Conservation (phyloP, 1,140 invertebrate species). For the Papilio polytes region DNA sequence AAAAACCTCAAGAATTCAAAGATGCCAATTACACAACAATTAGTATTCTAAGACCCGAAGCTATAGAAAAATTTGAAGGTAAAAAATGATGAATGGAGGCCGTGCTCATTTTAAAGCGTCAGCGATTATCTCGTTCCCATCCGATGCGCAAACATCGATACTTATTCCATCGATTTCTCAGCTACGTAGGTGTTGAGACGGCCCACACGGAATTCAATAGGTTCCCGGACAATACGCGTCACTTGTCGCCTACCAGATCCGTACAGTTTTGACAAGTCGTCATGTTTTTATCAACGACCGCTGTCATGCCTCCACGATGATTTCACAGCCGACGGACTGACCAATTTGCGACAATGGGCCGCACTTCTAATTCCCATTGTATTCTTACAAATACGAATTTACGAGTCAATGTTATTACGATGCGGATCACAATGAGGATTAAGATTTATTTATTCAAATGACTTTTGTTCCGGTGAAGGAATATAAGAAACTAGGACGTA, state of each 20-base stretch:
- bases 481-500: conserved; percentile 36
- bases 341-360: conserved; percentile 78
- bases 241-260: conserved; percentile 79
- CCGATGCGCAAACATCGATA: conserved; percentile 76
- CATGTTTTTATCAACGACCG: conserved; percentile 80
- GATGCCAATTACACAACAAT: conserved; percentile 2
- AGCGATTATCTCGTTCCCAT: conserved; percentile 68
- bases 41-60: neutral
- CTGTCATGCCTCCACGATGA: conserved; percentile 67
- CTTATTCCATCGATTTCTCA: conserved; percentile 57
- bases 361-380: conserved; percentile 80
- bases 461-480: conserved; percentile 62
- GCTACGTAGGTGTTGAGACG: conserved; percentile 73
- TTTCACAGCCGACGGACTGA: conserved; percentile 68
- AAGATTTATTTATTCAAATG: conserved; percentile 77
- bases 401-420: conserved; percentile 74
- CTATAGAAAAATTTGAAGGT: neutral
- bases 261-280: conserved; percentile 82
- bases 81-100: conserved; percentile 64
- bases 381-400: conserved; percentile 70
- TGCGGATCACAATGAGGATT: conserved; percentile 71
- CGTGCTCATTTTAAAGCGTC: conserved; percentile 70
- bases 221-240: conserved; percentile 68
- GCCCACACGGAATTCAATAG: conserved; percentile 80
- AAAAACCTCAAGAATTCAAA: neutral